phyloP scores from a whole-genome alignment of 2,888 invertebrate genomes.

The Nemurella pictetii region DNA sequence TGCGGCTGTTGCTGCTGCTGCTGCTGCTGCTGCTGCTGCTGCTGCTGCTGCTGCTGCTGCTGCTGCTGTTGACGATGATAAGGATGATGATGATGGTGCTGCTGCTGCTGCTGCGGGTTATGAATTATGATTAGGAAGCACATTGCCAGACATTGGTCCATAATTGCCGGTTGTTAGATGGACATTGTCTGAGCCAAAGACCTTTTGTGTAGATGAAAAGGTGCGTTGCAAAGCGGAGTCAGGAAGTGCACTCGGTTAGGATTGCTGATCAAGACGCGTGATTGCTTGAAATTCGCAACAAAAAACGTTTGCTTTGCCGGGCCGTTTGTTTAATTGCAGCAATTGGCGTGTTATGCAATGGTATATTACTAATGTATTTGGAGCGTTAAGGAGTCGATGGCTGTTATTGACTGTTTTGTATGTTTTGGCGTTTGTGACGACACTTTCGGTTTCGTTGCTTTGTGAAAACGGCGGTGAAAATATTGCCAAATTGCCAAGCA shows the following conservation, averaged over 20 bases:
- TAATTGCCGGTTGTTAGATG: background rate
- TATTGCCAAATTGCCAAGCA: background rate
- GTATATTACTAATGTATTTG: background rate
- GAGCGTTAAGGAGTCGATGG: background rate
- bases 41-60: no score
- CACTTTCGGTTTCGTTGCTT: background rate
- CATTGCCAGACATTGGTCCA: background rate
- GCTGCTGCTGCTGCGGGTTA: no score
- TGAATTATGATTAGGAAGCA: background rate
- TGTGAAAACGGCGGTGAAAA: background rate
- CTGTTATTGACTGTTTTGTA: background rate
- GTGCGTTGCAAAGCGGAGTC: background rate
- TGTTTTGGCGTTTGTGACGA: background rate
- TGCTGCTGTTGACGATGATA: no score
- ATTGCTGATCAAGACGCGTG: background rate
- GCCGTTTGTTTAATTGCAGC: background rate
- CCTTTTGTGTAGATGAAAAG: background rate
- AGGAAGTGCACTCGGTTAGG: background rate
- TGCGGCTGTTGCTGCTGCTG: no score
- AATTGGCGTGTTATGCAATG: background rate
- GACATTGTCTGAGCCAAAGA: background rate
- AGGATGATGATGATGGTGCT: no score
- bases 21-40: no score
- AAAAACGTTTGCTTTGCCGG: background rate
- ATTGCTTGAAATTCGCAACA: background rate